A percentile compares a stretch with the other conserved stretches of the same genome.
Evolutionary conservation across 1,140 invertebrate species (phyloP).

Genomic region (Bombus superbus): DNA sequence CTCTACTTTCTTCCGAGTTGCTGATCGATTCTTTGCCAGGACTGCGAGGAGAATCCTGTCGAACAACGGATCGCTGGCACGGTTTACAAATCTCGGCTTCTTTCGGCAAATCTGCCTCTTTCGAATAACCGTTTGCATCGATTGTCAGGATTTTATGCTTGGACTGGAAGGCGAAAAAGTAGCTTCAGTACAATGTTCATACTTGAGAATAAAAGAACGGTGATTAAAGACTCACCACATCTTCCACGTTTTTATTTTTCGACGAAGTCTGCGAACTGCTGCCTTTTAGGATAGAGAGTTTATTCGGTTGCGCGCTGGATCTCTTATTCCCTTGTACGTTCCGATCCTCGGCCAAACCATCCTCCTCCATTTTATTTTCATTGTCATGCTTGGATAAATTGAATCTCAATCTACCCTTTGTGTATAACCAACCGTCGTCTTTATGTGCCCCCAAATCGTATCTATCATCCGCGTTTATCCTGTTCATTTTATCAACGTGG

Average conservation of each 20-base stretch:
- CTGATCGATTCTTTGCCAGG: not conserved
- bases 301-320: not conserved
- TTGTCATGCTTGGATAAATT: not conserved
- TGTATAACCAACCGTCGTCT: not conserved
- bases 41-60: not conserved
- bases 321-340: not conserved
- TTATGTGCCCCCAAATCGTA: slow-evolving; percentile 15
- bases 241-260: not conserved
- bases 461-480: not conserved
- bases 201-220: not conserved
- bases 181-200: too few species aligned
- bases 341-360: not conserved
- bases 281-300: not conserved
- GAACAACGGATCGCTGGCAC: not conserved
- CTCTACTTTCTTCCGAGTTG: slow-evolving; percentile 6
- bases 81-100: slow-evolving; percentile 18
- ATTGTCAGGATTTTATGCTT: not conserved
- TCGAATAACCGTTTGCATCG: not conserved
- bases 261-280: not conserved
- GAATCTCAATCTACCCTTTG: not conserved
- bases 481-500: not conserved
- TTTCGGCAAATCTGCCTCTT: not conserved
- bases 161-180: not conserved
- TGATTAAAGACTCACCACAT: not conserved
- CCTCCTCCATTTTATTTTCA: not conserved